Evolutionary conservation across 2,888 invertebrate species (phyloP).

Genomic region (Orthonevra nobilis): DNA sequence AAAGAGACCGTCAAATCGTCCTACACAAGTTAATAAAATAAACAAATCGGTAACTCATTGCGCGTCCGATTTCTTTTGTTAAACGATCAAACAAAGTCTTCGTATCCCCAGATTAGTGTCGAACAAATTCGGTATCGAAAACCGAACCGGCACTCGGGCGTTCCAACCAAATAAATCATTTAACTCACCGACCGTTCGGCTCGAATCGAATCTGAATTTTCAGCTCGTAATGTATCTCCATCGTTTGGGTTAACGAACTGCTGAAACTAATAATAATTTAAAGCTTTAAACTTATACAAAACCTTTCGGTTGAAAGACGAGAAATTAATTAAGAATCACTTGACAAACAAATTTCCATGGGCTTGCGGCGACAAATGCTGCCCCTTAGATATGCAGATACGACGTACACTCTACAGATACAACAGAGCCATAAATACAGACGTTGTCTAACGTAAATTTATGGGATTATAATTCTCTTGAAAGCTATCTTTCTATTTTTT

Average conservation of each 20-base stretch:
- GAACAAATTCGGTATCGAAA: constrained; percentile 11
- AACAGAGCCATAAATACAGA: constrained; percentile 42
- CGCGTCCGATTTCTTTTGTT: too few relatives aligned
- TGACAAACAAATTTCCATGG: constrained; percentile 38
- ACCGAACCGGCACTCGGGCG: constrained; percentile 11
- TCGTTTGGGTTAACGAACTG: constrained; percentile 55
- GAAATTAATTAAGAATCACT: constrained; percentile 49
- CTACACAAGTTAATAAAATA: too few relatives aligned
- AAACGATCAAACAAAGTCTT: constrained; percentile 27
- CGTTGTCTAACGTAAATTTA: constrained; percentile 65
- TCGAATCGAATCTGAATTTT: constrained; percentile 27
- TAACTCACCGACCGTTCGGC: constrained; percentile 2
- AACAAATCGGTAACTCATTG: too few relatives aligned
- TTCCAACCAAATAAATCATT: constrained; percentile 56
- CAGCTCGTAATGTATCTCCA: constrained; percentile 17
- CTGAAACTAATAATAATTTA: constrained; percentile 10
- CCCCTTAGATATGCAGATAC: not conserved
- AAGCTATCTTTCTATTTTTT: constrained; percentile 32
- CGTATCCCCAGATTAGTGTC: constrained; percentile 36
- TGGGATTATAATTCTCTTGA: constrained; percentile 56
- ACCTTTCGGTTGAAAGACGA: constrained; percentile 3
- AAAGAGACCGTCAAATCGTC: too few relatives aligned
- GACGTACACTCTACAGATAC: constrained; percentile 11
- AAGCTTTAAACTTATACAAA: not conserved
- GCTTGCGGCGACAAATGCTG: constrained; percentile 45